Conservation (phyloP, 2,113 vertebrate genomes). For the Prunella himalayana region DNA sequence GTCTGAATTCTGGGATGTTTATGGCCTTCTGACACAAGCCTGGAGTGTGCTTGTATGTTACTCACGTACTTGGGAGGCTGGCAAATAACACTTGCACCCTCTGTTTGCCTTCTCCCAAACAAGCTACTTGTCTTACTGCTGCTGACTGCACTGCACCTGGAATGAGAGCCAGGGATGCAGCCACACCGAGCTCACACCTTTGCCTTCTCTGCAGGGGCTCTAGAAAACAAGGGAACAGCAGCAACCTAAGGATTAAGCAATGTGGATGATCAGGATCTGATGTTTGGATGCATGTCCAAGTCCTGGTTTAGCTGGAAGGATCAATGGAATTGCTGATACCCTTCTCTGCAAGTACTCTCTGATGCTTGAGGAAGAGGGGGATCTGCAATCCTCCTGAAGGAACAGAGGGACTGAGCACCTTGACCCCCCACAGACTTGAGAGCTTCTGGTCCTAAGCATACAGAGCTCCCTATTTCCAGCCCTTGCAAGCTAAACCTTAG, state of each 20-base stretch:
- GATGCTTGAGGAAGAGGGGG: neutral
- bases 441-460: neutral
- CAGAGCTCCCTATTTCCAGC: neutral
- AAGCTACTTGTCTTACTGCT: neutral
- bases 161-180: neutral
- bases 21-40: neutral
- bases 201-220: neutral
- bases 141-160: neutral
- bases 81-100: neutral
- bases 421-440: accelerated
- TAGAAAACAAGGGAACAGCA: neutral
- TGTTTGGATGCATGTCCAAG: neutral
- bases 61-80: neutral
- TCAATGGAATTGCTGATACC: neutral
- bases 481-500: neutral
- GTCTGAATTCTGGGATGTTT: neutral
- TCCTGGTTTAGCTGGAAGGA: neutral
- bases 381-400: neutral
- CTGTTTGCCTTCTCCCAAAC: neutral
- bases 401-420: neutral
- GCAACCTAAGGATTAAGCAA: neutral
- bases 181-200: neutral
- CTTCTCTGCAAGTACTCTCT: neutral
- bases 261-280: neutral
- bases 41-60: neutral